Conservation (phyloP, 2,797 vertebrate genomes). For the Aplochiton taeniatus region DNA sequence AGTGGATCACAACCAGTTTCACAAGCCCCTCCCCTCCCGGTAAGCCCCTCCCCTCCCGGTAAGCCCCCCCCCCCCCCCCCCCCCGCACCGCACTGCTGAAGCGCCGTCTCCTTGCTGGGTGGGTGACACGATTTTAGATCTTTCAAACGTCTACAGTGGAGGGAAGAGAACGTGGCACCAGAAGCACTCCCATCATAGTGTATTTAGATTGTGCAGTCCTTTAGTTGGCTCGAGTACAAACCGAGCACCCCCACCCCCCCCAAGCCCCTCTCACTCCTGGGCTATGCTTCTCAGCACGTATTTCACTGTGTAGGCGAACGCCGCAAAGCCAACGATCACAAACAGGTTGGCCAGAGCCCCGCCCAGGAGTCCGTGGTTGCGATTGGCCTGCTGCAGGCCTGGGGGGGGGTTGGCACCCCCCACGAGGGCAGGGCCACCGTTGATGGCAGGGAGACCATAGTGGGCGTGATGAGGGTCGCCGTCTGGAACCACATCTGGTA, state of each 20-base stretch:
- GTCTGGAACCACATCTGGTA: slow-evolving; percentile 93
- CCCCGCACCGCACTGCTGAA: slow-evolving; percentile 51
- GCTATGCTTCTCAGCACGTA: slow-evolving; percentile 97
- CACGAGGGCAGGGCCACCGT: slow-evolving; percentile 75
- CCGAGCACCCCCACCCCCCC: slow-evolving; percentile 27
- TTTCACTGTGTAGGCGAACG: slow-evolving; percentile 96
- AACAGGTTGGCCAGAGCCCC: slow-evolving; percentile 95
- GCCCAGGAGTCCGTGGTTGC: slow-evolving; percentile 95
- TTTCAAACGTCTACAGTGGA: slow-evolving; percentile 58
- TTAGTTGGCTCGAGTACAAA: slow-evolving; percentile 35
- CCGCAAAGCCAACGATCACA: slow-evolving; percentile 95
- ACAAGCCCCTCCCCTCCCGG: slow-evolving; percentile 34
- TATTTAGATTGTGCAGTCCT: slow-evolving; percentile 57
- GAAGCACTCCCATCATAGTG: slow-evolving; percentile 34
- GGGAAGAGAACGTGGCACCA: slow-evolving; percentile 45
- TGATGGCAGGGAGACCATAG: slow-evolving; percentile 82
- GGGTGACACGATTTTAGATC: slow-evolving; percentile 47
- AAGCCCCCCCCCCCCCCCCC: slow-evolving; percentile 43
- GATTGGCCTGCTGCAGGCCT: slow-evolving; percentile 87
- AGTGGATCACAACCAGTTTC: slow-evolving; percentile 58
- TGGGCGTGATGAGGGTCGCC: slow-evolving; percentile 87
- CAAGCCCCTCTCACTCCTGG: slow-evolving; percentile 83
- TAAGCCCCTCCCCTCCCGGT: too few species aligned
- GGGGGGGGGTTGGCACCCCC: slow-evolving; percentile 75
- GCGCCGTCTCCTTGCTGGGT: slow-evolving; percentile 45